Base-by-base conservation (phyloP, 2,888 invertebrate species). In the Eledone cirrhosa region DNA sequence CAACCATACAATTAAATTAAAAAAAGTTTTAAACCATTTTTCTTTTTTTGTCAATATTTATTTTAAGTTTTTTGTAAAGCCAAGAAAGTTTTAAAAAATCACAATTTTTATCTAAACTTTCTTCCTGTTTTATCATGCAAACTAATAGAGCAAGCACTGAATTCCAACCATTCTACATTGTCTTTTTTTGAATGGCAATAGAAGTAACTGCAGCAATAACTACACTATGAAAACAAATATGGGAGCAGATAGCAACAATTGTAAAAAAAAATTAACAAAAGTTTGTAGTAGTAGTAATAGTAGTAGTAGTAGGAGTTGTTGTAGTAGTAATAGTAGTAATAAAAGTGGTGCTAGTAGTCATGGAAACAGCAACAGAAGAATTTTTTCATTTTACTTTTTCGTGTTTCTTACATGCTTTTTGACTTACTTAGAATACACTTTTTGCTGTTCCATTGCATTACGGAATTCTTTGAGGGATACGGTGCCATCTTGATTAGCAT, bases 381-480 rank as follows among this genome's bases (percentile, higher is more conserved):
- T 69, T 29, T 31, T 7, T 63, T 63, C 11, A 24, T 22, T 63
- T 63, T 63, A 11, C 8, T 77, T 65, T 77, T 77, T 41, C 22
- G 31, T 31, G 33, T 24, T 63, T 77, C 41, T 31, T 31, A 41
- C 65, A n/a, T 48, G 29, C 79, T 69, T 27, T 76, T 27, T 67
- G 77, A 88, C 90, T 90, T 88, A 91, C 90, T 87, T 87, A 31
- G 97, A 95, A 90, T 98, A 99, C 91, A 97, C 97, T 92, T 99
- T 99, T 89, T 97, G 97, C 87, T 97, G 96, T 89, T 99, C 99
- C 98, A 99, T 98, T 78, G 99, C 99, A 86, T 98, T 96, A 89
- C 96, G 96, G 91, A 99, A 99, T 91, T 99, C 99, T 90, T 98
- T 98, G 0, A 98, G 97, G 84, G 96, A 94, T 7, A 99, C 97